Percentiles rank a stretch among this genome's conserved stretches.
phyloP scores from a whole-genome alignment of 1,140 invertebrate species.

The Macrotrachela quadricornifera region DNA sequence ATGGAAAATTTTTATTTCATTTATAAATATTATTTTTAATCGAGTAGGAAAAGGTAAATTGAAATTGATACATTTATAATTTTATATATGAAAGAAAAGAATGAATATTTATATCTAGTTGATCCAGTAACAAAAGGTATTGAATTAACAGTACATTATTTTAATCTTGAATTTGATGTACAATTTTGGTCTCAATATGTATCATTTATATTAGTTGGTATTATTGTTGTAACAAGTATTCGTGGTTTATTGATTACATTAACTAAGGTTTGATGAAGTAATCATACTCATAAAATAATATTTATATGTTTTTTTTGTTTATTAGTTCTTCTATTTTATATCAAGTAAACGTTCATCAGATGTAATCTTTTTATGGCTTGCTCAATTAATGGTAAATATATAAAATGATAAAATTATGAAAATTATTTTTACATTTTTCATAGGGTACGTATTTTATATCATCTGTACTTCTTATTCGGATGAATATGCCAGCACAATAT shows the following conservation, averaged over 20 bases:
- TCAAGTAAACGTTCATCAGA: slow-evolving; percentile 98
- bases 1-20: slow-evolving; percentile 93
- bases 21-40: slow-evolving; percentile 89
- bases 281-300: not conserved
- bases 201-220: slow-evolving; percentile 85
- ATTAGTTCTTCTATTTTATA: slow-evolving; percentile 95
- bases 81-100: no score
- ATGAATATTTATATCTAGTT: slow-evolving; percentile 33
- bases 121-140: slow-evolving; percentile 90
- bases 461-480: slow-evolving; percentile 82
- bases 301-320: slow-evolving; percentile 13
- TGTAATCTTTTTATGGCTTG: slow-evolving; percentile 81
- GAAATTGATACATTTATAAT: no score
- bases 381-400: slow-evolving; percentile 72
- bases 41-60: slow-evolving; percentile 66
- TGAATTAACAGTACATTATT: slow-evolving; percentile 87
- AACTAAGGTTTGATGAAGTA: slow-evolving; percentile 64
- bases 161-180: slow-evolving; percentile 89
- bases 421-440: slow-evolving; percentile 14
- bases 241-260: slow-evolving; percentile 78
- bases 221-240: slow-evolving; percentile 93
- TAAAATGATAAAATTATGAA: not conserved
- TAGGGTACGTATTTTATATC: slow-evolving; percentile 99
- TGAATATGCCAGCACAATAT: slow-evolving; percentile 98
- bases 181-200: slow-evolving; percentile 96